Conservation (phyloP, 2,113 vertebrate genomes). For the Channa maculata region DNA sequence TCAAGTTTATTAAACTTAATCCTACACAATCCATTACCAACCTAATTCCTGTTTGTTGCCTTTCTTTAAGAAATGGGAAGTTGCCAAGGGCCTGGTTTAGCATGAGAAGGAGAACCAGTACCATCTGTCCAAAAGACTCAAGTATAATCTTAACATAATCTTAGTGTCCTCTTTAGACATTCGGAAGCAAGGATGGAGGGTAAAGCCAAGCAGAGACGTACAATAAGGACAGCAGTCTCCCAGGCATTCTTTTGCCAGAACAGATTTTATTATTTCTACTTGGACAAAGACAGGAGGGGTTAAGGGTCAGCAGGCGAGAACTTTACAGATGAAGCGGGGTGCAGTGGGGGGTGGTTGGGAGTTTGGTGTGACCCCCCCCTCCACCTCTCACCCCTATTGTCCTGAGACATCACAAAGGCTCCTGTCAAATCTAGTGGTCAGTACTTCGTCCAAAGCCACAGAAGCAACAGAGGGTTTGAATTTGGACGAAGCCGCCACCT, state of each 20-base stretch:
- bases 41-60: conserved; percentile 69
- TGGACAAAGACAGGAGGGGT: conserved; percentile 79
- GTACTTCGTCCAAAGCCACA: conserved; percentile 54
- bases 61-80: conserved; percentile 77
- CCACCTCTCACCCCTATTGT: conserved; percentile 81
- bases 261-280: conserved; percentile 82
- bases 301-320: conserved; percentile 79
- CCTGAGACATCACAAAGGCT: conserved; percentile 70
- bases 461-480: conserved; percentile 48
- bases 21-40: conserved; percentile 61
- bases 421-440: conserved; percentile 75
- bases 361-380: conserved; percentile 68
- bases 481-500: neutral
- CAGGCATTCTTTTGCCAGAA: conserved; percentile 67
- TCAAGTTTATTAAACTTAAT: conserved; percentile 68
- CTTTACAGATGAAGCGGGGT: conserved; percentile 68
- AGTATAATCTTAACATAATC: conserved; percentile 81
- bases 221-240: conserved; percentile 54
- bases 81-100: conserved; percentile 35
- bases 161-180: conserved; percentile 58
- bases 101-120: conserved; percentile 49
- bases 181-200: conserved; percentile 23
- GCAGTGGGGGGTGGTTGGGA: conserved; percentile 46
- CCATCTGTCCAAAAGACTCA: conserved; percentile 77
- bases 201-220: conserved; percentile 28